phyloP scores from a whole-genome alignment of 2,113 vertebrate species.

The Crotalus viridis region DNA sequence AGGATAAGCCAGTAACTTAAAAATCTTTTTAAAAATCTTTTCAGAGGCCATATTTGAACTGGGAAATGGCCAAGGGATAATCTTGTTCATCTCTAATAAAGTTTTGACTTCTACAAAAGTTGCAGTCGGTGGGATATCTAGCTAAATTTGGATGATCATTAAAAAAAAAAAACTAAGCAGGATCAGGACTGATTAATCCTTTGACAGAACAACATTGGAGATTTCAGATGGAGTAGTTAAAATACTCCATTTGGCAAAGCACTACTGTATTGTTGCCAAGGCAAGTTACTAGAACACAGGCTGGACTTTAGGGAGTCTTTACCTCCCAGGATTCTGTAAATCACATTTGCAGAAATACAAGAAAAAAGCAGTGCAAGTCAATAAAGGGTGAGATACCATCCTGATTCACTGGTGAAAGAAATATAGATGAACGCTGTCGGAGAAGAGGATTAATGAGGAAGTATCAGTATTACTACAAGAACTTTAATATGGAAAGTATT shows the following conservation, averaged over 20 bases:
- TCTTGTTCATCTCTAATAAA: background rate
- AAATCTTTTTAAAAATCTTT: background rate
- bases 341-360: background rate
- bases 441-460: background rate
- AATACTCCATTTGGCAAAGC: background rate
- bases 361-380: background rate
- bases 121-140: background rate
- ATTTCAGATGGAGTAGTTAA: background rate
- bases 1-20: background rate
- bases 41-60: background rate
- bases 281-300: background rate
- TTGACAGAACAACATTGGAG: background rate
- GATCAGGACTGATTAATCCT: background rate
- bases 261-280: background rate
- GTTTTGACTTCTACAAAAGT: background rate
- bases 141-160: background rate
- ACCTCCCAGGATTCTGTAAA: background rate
- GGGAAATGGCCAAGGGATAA: background rate
- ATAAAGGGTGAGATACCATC: background rate
- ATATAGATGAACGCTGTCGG: background rate
- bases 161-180: background rate
- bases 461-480: background rate
- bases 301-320: background rate
- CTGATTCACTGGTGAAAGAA: background rate
- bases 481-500: background rate